A percentile compares a stretch with the other conserved stretches of the same genome.
Evolutionary conservation across 64 coral and sea anemone species (phyloP).

Genomic region (Pocillopora verrucosa): DNA sequence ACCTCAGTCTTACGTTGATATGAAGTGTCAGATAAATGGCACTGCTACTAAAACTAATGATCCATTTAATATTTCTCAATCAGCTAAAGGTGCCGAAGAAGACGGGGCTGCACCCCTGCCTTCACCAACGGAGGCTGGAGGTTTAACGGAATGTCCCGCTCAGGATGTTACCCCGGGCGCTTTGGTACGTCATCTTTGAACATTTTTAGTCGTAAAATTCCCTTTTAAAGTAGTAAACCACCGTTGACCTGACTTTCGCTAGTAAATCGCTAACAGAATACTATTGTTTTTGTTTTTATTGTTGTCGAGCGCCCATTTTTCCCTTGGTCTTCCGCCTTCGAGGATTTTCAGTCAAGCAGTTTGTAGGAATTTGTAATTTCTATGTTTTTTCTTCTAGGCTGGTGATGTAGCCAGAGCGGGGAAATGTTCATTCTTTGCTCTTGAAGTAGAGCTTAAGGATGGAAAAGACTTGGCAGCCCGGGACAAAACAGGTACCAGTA

Average conservation of each 20-base stretch:
- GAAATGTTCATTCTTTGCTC: constrained; percentile 99
- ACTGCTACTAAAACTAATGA: constrained; percentile 75
- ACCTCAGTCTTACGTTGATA: constrained; percentile 63
- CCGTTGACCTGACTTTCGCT: background rate
- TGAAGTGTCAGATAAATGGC: constrained; percentile 79
- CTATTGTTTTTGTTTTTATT: constrained; percentile 2
- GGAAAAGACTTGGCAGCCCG: constrained; percentile 93
- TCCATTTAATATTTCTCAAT: constrained; percentile 83
- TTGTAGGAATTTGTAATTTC: background rate
- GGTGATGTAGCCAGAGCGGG: constrained; percentile 94
- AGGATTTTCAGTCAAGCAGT: constrained; percentile 6
- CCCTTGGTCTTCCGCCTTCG: background rate
- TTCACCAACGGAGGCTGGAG: constrained; percentile 47
- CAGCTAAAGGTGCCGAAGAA: constrained; percentile 81
- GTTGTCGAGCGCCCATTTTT: background rate
- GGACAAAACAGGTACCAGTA: constrained; percentile 96
- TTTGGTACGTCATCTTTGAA: constrained; percentile 40
- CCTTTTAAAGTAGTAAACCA: background rate
- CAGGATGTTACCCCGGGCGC: constrained; percentile 83
- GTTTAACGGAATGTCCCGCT: constrained; percentile 82
- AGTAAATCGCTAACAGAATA: background rate
- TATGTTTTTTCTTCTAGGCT: constrained; percentile 59
- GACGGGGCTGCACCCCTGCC: constrained; percentile 50
- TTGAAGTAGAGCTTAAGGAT: constrained; percentile 95
- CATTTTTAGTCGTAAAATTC: background rate